Conservation (phyloP, 2,888 invertebrate species). For the Tachina fera region DNA sequence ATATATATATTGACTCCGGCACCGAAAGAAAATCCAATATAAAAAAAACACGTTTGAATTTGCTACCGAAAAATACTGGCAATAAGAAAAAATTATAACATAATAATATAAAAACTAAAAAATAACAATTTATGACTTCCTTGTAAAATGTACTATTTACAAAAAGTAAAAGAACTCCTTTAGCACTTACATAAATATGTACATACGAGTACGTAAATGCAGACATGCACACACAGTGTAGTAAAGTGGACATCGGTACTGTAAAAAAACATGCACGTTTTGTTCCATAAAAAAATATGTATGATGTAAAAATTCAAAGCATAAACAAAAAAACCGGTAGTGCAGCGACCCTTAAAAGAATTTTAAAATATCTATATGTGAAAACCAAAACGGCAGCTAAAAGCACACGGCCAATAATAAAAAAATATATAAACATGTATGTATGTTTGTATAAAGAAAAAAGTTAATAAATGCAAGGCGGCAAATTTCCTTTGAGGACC, state of each 20-base stretch:
- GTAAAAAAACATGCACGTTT: slow-evolving; percentile 32
- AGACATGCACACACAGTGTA: slow-evolving; percentile 8
- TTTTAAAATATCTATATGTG: slow-evolving; percentile 49
- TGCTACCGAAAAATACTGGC: slow-evolving; percentile 55
- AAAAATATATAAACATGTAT: not conserved
- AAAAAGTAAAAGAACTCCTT: slow-evolving; percentile 30
- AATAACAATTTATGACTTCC: slow-evolving; percentile 75
- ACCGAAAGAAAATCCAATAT: slow-evolving; percentile 42
- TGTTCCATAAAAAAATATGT: slow-evolving; percentile 3
- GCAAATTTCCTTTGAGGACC: slow-evolving; percentile 73
- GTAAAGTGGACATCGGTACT: slow-evolving; percentile 3
- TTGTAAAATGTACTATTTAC: slow-evolving; percentile 53
- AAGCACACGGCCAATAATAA: slow-evolving; percentile 50
- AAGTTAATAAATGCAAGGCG: slow-evolving; percentile 64
- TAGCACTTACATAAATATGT: slow-evolving; percentile 15
- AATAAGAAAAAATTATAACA: slow-evolving; percentile 35
- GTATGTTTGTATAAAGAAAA: not conserved
- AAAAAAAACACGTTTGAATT: slow-evolving; percentile 36
- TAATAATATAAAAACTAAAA: slow-evolving; percentile 37
- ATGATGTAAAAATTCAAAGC: slow-evolving; percentile 55
- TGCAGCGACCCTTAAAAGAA: slow-evolving; percentile 64
- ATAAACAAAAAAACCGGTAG: slow-evolving; percentile 61
- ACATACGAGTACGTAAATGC: too few species aligned
- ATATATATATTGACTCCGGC: slow-evolving; percentile 10
- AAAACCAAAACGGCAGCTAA: slow-evolving; percentile 33